Evolutionary conservation across 2,113 vertebrate genomes (phyloP), one percentile per base, ranked within the genome.

Genomic region (Anarrhichthys ocellatus): DNA sequence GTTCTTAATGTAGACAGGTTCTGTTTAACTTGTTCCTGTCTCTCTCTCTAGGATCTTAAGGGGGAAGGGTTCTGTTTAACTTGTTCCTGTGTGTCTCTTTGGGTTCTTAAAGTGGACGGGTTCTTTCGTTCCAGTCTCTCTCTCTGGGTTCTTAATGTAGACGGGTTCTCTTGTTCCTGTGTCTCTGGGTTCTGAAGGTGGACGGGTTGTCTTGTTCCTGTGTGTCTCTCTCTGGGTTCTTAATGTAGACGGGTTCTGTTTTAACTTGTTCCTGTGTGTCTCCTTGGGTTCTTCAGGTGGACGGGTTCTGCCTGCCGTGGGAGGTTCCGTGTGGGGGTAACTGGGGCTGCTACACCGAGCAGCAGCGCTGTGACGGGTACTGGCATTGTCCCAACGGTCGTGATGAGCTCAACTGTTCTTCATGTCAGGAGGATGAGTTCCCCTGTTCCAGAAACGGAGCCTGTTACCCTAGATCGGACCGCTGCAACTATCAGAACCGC

Each of bases 401-500:
- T 11, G 98, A 99, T 40, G 98, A 99, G 90, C 86, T 93, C 56
- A 99, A 99, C 89, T 99, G 98, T 68, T 97, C 96, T 9, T 94
- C 96, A 73, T 99, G 98, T 90, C 98, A 97, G 81, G 97, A 96
- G 85, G 98, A 99, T 32, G 98, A 99, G 87, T 99, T 99, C 80
- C 98, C 98, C 0, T 99, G 98, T 79, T 97, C 97, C 62, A 94
- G 98, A 10, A 98, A 97, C 0, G 98, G 97, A 0, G 98, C 97
- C 77, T 99, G 98, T 87, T 99, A 99, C 67, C 98, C 97, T n/a
- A 96, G 96, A 27, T 99, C 98, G 0, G 98, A 99, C 90, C 97
- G 98, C 67, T 99, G 98, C 95, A 99, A 99, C 95, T 99, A 99
- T 92, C 98, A 99, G 92, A 99, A 99, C 88, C 98, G 98, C 80